Conservation (phyloP, 2,797 vertebrate species). For the Pangasius macronema region DNA sequence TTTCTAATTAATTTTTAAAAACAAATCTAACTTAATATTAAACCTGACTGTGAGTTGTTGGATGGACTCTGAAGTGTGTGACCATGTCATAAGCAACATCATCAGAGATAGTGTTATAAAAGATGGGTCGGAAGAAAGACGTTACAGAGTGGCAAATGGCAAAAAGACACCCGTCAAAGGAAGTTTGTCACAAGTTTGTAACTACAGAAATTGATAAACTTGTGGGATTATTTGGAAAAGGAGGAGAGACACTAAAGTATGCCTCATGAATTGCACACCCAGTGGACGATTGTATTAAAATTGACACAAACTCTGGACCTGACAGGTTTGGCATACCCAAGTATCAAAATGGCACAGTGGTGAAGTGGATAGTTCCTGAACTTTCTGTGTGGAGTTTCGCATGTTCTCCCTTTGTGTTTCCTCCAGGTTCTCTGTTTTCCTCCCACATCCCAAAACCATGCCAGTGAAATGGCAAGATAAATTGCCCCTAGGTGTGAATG, state of each 20-base stretch:
- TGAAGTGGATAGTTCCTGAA: not conserved
- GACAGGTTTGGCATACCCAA: not conserved
- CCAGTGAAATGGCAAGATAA: not conserved
- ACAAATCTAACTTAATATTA: not conserved
- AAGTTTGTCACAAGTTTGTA: not conserved
- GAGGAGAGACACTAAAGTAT: not conserved
- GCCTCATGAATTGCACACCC: not conserved
- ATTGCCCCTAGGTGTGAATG: not conserved
- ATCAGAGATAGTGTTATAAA: not conserved
- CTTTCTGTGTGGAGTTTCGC: not conserved
- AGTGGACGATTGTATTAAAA: not conserved
- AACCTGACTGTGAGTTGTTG: not conserved
- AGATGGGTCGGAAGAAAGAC: not conserved
- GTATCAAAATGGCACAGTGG: not conserved
- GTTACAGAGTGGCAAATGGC: not conserved
- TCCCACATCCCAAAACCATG: not conserved
- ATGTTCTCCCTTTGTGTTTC: not conserved
- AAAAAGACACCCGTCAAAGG: not conserved
- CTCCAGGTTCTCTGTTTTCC: not conserved
- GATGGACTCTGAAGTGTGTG: not conserved
- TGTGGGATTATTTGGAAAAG: not conserved
- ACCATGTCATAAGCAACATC: not conserved
- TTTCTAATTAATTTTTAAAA: not conserved
- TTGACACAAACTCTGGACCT: not conserved
- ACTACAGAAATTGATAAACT: not conserved